These are phyloP conservation scores for Mormyrus iriodes DNA, from an alignment of 2,113 vertebrate species.

Conservation along the genomic window DNA sequence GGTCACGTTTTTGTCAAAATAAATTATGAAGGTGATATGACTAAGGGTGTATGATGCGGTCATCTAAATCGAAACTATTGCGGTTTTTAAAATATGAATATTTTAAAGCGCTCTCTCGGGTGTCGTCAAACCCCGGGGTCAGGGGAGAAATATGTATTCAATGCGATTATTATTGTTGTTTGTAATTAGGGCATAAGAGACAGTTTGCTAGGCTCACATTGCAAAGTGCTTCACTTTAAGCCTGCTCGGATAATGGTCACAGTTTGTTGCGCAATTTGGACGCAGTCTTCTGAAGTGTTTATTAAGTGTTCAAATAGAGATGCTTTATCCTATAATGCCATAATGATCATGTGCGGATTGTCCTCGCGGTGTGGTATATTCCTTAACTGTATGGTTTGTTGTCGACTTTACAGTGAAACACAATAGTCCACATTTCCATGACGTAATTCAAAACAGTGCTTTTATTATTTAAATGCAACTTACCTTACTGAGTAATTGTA, in stretches of 20 bases:
- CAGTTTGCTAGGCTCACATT: neutral
- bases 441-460: neutral
- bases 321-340: neutral
- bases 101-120: neutral
- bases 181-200: neutral
- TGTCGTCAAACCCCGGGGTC: neutral
- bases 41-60: neutral
- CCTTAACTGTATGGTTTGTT: neutral
- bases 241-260: neutral
- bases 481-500: neutral
- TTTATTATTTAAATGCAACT: neutral
- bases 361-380: neutral
- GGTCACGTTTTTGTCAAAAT: neutral
- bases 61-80: neutral
- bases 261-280: neutral
- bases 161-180: neutral
- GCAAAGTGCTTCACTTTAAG: neutral
- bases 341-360: neutral
- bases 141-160: neutral
- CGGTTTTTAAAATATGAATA: neutral
- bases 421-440: neutral
- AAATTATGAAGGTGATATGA: neutral
- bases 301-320: neutral
- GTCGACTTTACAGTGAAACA: neutral
- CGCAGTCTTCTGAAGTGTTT: neutral